Conservation (phyloP, 2,888 invertebrate genomes). For the Cheilosia variabilis region DNA sequence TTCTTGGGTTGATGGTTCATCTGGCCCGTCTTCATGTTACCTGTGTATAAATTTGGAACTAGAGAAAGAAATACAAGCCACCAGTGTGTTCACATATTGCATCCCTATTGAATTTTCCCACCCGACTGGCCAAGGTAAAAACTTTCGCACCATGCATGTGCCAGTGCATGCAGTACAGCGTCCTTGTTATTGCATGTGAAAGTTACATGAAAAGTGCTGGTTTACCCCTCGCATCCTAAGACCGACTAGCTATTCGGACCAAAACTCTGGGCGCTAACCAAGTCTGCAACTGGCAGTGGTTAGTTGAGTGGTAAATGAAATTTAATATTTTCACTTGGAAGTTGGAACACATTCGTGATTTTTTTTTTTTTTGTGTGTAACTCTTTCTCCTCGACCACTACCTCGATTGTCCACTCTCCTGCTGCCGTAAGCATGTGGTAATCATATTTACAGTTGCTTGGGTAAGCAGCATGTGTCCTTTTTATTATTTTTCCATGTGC, state of each 20-base stretch:
- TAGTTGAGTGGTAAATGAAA: constrained; percentile 70
- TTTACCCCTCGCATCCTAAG: constrained; percentile 6
- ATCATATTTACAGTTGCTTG: constrained; percentile 72
- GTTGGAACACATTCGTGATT: constrained; percentile 28
- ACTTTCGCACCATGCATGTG: constrained; percentile 10
- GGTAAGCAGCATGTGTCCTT: constrained; percentile 55
- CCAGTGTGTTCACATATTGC: background rate
- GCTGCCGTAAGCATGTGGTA: constrained; percentile 73
- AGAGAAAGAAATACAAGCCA: background rate
- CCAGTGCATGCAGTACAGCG: background rate
- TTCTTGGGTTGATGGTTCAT: constrained; percentile 24
- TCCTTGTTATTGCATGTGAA: constrained; percentile 3
- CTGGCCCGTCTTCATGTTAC: constrained; percentile 24
- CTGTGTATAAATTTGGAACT: background rate
- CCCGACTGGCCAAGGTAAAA: constrained; percentile 25
- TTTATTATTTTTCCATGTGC: constrained; percentile 41
- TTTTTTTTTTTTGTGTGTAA: constrained; percentile 3
- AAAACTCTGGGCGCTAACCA: constrained; percentile 45
- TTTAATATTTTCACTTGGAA: constrained; percentile 70
- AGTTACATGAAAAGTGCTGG: constrained; percentile 7
- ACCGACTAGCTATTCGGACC: constrained; percentile 7
- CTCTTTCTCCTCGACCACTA: background rate
- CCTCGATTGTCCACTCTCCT: constrained; percentile 30
- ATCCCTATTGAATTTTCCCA: constrained; percentile 32
- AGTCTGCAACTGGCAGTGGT: constrained; percentile 73